Evolutionary conservation across 2,113 vertebrate genomes (phyloP), one percentile per base, ranked within the genome.

Genomic region (Ophiodon elongatus): DNA sequence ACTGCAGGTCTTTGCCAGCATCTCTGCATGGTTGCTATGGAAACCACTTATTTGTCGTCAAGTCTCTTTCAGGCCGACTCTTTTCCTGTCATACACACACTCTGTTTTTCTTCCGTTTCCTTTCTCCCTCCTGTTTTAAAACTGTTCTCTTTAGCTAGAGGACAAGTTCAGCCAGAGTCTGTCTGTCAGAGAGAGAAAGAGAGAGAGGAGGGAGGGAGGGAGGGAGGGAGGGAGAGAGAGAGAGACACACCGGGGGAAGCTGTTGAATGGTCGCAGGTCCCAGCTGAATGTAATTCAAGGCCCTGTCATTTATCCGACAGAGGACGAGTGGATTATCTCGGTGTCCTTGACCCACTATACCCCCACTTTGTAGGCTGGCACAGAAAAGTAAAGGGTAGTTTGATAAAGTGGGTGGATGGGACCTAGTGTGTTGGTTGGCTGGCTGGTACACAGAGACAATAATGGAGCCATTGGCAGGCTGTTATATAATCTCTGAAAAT

Each of bases 21-120:
- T 90, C 88, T 29, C 86, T 80, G 79, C 83, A 72, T 21, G 79
- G 92, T 94, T 93, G 89, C 93, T 83, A 80, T 52, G 91, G 89
- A 45, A 90, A 93, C 89, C 41, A 37, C 50, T 81, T 37, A 81
- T 86, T 89, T 63, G 70, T 88, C 71, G 13, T 80, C 70, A 70
- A 76, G 62, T 78, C 62, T 82, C 66, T 81, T 27, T 76, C 75
- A 86, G 54, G 37, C 31, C 21, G 72, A 69, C 52, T 82, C 67
- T 64, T 45, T 45, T 31, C 47, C 25, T 69, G 50, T 71, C 45
- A 79, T 15, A 56, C 1, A 27, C 35, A 13, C 64, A 52, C 13
- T 39, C 21, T 43, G 33, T 7, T 45, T 67, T 65, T 41, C n/a
- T 83, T 23, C 71, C 15, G 54, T 83, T 76, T 91, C 21, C 56